Percentiles rank a stretch among this genome's conserved stretches.
Evolutionary conservation across 2,113 vertebrate genomes (phyloP).

Genomic region (Dipodomys stephensi): DNA sequence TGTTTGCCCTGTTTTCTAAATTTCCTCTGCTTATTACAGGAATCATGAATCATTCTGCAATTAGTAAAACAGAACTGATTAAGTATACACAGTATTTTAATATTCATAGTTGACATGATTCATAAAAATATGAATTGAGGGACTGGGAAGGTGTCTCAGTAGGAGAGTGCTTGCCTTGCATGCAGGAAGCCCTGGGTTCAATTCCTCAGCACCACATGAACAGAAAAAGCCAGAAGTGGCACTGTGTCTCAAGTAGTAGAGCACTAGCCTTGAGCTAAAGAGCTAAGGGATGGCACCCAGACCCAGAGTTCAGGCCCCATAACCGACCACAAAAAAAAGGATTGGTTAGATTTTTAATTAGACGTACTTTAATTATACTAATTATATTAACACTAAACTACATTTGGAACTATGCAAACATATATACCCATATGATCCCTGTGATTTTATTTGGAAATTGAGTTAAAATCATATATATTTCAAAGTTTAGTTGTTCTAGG

Average conservation of each 20-base stretch:
- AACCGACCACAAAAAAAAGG: too few relatives aligned
- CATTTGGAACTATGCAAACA: background rate
- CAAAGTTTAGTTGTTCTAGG: background rate
- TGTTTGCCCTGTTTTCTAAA: background rate
- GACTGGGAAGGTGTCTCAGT: too few relatives aligned
- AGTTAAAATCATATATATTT: background rate
- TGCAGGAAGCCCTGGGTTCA: too few relatives aligned
- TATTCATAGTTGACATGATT: background rate
- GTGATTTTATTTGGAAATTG: background rate
- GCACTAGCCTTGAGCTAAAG: too few relatives aligned
- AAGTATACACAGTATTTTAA: conserved; percentile 5
- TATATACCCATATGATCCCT: background rate
- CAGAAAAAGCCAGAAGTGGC: too few relatives aligned
- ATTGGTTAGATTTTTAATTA: background rate
- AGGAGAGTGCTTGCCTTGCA: too few relatives aligned
- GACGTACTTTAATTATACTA: background rate
- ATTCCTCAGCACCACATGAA: too few relatives aligned
- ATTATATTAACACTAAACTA: background rate
- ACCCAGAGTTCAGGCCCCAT: too few relatives aligned
- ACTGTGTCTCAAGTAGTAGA: too few relatives aligned
- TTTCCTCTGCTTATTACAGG: conserved; percentile 19
- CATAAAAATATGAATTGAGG: conserved; percentile 8
- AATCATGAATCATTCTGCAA: background rate
- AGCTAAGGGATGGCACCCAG: too few relatives aligned
- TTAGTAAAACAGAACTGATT: conserved; percentile 29